Evolutionary conservation across 2,113 vertebrate genomes (phyloP).

Genomic region (Ceratotherium simum): DNA sequence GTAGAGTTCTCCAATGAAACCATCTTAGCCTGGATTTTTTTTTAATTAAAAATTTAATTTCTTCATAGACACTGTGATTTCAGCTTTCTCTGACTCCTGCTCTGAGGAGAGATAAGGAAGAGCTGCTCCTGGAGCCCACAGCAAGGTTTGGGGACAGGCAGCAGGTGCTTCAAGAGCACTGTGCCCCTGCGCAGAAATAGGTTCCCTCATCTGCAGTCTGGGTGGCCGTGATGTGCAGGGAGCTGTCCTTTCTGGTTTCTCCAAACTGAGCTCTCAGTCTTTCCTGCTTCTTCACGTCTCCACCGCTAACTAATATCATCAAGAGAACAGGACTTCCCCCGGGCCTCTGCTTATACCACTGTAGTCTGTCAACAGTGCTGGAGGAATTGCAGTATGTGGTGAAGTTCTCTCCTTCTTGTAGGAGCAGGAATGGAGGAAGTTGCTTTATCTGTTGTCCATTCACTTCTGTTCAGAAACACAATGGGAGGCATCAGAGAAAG

Average conservation of each 20-base stretch:
- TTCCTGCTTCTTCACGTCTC: background rate
- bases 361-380: rapidly evolving
- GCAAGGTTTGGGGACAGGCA: background rate
- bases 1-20: background rate
- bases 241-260: background rate
- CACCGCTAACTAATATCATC: background rate
- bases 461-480: background rate
- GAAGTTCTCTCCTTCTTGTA: conserved; percentile 7
- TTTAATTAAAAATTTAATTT: background rate
- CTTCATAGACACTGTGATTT: background rate
- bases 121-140: background rate
- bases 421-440: background rate
- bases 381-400: conserved; percentile 39
- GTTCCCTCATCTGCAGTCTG: background rate
- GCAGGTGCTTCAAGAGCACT: conserved; percentile 24
- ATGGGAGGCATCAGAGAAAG: background rate
- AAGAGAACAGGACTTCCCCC: background rate
- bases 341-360: conserved; percentile 42
- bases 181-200: conserved; percentile 29
- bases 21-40: background rate
- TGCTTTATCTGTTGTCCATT: conserved; percentile 24
- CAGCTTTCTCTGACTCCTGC: background rate
- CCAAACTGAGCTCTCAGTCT: background rate
- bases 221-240: background rate
- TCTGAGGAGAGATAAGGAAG: background rate